Base-by-base conservation (phyloP, 2,888 invertebrate species). In the Opisthograptis luteolata region DNA sequence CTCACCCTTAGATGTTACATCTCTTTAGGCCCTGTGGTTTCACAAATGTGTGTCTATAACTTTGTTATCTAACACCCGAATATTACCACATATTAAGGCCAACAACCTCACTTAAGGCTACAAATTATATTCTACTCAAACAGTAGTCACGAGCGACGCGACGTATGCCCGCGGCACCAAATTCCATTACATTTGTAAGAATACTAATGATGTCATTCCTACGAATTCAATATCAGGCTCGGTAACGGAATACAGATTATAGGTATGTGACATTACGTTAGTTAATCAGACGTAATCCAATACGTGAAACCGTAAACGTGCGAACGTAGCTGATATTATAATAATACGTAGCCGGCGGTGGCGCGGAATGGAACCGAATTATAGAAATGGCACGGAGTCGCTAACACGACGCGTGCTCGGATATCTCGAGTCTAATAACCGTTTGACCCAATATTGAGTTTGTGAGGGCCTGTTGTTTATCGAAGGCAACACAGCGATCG, bases 291-390 rank as follows among this genome's bases (percentile, higher is more conserved):
- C 22, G 12, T 28, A 20, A 44, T 44, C 30, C 27, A 12, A 36
- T 44, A 30, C 44, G 36, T 44, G 44, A 36, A 30, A 12, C 35
- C 30, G 20, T 40, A 20, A 19, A 28, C 37, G 37, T 37, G 25
- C 37, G 8, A 7, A 8, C 35, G 20, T 19, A 19, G 19, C 8
- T 24, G 37, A 37, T 25, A 25, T 25, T 25, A 25, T 37, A 17
- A 37, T 37, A 37, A 35, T 35, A 37, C 8, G 25, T 17, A 27
- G 12, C 8, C 24, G n/a, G 39, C 19, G 39, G 19, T 28, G n/a
- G n/a, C n/a, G n/a, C 13, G 28, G 20, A 27, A 40, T 20, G 39
- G 30, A 20, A 30, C 31, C 22, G 39, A 22, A 41, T 9, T 31
- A 31, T 31, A 22, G n/a, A 41, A 31, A 41, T 31, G 30, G 13